Evolutionary conservation across 2,888 invertebrate species (phyloP).

Genomic region (Cataglyphis rosenhaueri): DNA sequence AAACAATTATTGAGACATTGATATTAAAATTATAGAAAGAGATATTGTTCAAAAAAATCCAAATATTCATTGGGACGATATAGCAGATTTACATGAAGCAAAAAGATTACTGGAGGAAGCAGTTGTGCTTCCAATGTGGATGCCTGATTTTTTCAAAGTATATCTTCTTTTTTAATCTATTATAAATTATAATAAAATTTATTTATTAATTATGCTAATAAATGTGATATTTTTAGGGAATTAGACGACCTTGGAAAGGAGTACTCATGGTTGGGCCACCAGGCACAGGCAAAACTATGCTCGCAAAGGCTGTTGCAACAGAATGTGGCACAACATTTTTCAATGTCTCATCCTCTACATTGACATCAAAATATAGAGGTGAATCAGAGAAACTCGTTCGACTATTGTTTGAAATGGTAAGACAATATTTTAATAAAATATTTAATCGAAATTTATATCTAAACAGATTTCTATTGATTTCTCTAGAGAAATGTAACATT

Average conservation of each 20-base stretch:
- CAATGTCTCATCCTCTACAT: conserved; percentile 97
- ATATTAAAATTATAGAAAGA: conserved; percentile 85
- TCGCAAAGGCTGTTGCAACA: conserved; percentile 99
- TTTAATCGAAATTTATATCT: not conserved
- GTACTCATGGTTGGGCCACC: conserved; percentile 98
- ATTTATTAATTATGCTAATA: not conserved
- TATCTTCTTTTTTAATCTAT: not conserved
- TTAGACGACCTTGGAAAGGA: conserved; percentile 98
- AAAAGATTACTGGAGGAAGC: conserved; percentile 97
- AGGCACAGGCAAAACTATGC: conserved; percentile 97
- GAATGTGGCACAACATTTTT: conserved; percentile 99
- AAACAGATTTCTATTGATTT: not conserved
- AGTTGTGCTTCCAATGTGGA: conserved; percentile 98
- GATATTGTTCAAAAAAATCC: conserved; percentile 99
- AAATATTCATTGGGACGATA: conserved; percentile 97
- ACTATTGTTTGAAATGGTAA: conserved; percentile 97
- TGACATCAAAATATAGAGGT: conserved; percentile 99
- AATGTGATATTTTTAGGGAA: conserved; percentile 88
- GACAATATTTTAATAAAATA: conserved; percentile 9
- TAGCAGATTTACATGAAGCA: conserved; percentile 95
- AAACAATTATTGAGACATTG: conserved; percentile 53
- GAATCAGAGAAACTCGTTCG: conserved; percentile 99
- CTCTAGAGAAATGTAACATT: not conserved
- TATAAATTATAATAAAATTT: not conserved
- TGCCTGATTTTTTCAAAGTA: conserved; percentile 99